phyloP scores from a whole-genome alignment of 2,888 invertebrate species.

The Ornithoptera priamus region DNA sequence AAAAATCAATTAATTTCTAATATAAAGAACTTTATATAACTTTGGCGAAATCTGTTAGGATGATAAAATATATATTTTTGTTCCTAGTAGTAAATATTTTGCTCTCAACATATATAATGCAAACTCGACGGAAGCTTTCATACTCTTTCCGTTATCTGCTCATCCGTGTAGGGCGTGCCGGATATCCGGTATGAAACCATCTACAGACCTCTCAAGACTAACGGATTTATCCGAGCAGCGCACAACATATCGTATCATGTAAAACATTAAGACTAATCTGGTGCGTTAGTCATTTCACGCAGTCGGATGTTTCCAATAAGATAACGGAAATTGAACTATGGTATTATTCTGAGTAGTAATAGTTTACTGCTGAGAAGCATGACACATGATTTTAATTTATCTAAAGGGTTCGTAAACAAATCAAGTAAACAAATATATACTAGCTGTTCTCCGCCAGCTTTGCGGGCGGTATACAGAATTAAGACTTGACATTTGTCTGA shows the following conservation, averaged over 20 bases:
- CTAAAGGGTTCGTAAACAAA: too few relatives aligned
- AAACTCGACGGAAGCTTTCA: conserved; percentile 13
- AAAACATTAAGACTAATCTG: neutral
- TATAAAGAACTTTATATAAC: too few relatives aligned
- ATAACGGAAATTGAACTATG: conserved; percentile 4
- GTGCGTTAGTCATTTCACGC: neutral
- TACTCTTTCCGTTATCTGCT: conserved; percentile 8
- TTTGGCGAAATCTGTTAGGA: too few relatives aligned
- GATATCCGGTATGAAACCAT: conserved; percentile 21
- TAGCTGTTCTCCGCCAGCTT: too few relatives aligned
- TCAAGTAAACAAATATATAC: too few relatives aligned
- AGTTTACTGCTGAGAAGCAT: neutral
- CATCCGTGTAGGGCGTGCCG: conserved; percentile 1
- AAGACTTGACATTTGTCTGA: too few relatives aligned
- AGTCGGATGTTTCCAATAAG: neutral
- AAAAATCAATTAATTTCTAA: too few relatives aligned
- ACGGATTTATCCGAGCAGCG: neutral
- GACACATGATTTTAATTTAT: too few relatives aligned
- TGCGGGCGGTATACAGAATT: too few relatives aligned
- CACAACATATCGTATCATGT: neutral
- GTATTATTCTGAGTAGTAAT: neutral
- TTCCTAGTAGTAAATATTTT: neutral
- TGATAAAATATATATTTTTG: too few relatives aligned
- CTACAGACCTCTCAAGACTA: conserved; percentile 3
- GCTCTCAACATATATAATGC: neutral